Evolutionary conservation across 2,113 vertebrate genomes (phyloP), one percentile per base, ranked within the genome.

Genomic region (Peromyscus californicus): DNA sequence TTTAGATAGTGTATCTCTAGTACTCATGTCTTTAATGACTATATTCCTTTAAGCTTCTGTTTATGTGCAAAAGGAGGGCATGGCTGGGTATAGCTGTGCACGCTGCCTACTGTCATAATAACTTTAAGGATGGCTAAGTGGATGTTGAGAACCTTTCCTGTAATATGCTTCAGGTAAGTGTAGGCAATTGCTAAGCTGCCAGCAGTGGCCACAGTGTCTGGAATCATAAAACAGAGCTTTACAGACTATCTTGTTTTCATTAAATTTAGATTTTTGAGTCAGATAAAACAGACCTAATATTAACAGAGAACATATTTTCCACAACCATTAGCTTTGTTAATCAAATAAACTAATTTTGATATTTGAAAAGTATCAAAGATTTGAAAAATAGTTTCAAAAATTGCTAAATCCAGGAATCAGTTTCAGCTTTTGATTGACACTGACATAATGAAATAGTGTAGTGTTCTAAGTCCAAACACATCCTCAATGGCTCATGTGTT

Each of bases 261-360:
- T 89, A 85, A 75, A 96, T 93, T 96, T 87, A 72, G 3, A 88
- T 91, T 93, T 95, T 12, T 5, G 29, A 94, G 75, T 75, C 54
- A 75, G 78, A 93, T 78, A 91, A 95, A 92, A 69, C 7, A 94
- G n/a, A 88, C 11, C 7, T 79, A 36, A 83, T 86, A 22, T 93
- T 67, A 42, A 93, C 80, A 92, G 42, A 13, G 21, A 93, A 92
- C 57, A 80, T 24, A 84, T 26, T 84, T 93, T 74, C 39, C 33
- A 92, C 75, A 84, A 69, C 17, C 17, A 76, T 31, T 80, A 63
- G 12, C 11, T 85, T 16, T 76, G n/a, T 79, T 89, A 91, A 86
- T 67, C 86, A 61, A 70, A 72, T 95, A 79, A 93, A 86, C 7
- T 57, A 57, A 92, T 94, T 97, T 79, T 95, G 63, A 89, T 89